phyloP scores from a whole-genome alignment of 2,113 vertebrate species.

The Crotalus viridis region DNA sequence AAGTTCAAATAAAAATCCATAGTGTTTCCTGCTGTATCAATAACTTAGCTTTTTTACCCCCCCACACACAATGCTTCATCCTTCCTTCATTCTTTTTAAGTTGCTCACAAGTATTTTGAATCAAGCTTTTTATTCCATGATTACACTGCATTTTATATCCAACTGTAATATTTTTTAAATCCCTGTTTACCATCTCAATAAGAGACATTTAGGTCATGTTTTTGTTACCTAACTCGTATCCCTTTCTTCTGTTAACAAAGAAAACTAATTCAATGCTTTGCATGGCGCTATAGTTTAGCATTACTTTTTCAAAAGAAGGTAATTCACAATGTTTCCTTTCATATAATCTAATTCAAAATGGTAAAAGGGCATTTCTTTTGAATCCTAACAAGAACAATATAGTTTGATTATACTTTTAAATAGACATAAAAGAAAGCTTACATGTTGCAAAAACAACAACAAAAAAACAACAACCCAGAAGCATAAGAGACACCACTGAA shows the following conservation, averaged over 20 bases:
- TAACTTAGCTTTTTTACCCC: slow-evolving; percentile 38
- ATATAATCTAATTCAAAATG: slow-evolving; percentile 74
- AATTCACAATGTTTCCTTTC: slow-evolving; percentile 73
- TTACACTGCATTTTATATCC: slow-evolving; percentile 44
- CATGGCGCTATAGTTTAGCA: slow-evolving; percentile 57
- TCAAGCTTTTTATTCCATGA: slow-evolving; percentile 41
- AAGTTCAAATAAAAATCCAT: neutral
- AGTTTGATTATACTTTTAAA: slow-evolving; percentile 66
- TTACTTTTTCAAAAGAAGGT: slow-evolving; percentile 67
- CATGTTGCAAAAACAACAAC: neutral
- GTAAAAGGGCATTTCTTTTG: slow-evolving; percentile 64
- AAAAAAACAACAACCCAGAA: neutral
- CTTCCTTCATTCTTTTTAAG: slow-evolving; percentile 40
- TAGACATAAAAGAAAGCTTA: slow-evolving; percentile 44
- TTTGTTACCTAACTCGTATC: slow-evolving; percentile 45
- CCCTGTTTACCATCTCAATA: neutral
- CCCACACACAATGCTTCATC: slow-evolving; percentile 19
- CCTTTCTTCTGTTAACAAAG: slow-evolving; percentile 34
- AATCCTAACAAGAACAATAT: slow-evolving; percentile 72
- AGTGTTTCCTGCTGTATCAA: slow-evolving; percentile 19
- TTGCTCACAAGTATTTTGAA: slow-evolving; percentile 35
- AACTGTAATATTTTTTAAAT: slow-evolving; percentile 21
- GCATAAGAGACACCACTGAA: neutral
- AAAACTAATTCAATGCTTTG: slow-evolving; percentile 60
- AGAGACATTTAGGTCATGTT: slow-evolving; percentile 36